Evolutionary conservation across 2,888 invertebrate genomes (phyloP).

Genomic region (Chymomyza procnemis): DNA sequence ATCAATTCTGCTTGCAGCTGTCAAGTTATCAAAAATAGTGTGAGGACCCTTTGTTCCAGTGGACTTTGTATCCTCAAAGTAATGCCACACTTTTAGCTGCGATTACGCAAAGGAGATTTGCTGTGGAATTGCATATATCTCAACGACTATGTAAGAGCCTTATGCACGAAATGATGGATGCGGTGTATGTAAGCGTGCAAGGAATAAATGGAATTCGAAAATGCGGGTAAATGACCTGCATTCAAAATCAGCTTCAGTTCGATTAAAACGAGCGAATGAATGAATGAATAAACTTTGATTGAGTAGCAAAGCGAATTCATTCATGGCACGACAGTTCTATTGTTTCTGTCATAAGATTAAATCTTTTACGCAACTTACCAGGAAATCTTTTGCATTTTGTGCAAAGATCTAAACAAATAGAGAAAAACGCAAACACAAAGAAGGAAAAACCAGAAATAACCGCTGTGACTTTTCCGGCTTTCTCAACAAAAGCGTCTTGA

Average conservation of each 20-base stretch:
- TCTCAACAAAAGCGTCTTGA: constrained; percentile 26
- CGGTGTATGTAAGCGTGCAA: background rate
- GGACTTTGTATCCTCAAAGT: too few species aligned
- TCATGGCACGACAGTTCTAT: background rate
- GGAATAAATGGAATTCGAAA: background rate
- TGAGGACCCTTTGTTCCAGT: too few species aligned
- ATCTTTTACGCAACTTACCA: constrained; percentile 11
- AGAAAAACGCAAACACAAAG: background rate
- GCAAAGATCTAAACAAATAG: background rate
- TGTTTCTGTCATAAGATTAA: background rate
- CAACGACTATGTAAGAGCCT: too few species aligned
- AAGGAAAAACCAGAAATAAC: constrained; percentile 19
- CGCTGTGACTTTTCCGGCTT: constrained; percentile 45
- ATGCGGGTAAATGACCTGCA: background rate
- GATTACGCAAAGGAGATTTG: background rate
- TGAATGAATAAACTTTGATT: background rate
- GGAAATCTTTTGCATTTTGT: constrained; percentile 18
- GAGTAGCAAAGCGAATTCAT: background rate
- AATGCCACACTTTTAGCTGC: background rate
- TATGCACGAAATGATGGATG: too few species aligned
- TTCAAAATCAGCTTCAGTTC: background rate
- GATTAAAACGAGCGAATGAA: too few species aligned
- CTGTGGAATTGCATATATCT: background rate
- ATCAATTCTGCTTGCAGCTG: too few species aligned
- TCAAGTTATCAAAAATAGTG: too few species aligned